Evolutionary conservation across 2,113 vertebrate species (phyloP), one percentile per base, ranked within the genome.

Genomic region (Apodemus sylvaticus): DNA sequence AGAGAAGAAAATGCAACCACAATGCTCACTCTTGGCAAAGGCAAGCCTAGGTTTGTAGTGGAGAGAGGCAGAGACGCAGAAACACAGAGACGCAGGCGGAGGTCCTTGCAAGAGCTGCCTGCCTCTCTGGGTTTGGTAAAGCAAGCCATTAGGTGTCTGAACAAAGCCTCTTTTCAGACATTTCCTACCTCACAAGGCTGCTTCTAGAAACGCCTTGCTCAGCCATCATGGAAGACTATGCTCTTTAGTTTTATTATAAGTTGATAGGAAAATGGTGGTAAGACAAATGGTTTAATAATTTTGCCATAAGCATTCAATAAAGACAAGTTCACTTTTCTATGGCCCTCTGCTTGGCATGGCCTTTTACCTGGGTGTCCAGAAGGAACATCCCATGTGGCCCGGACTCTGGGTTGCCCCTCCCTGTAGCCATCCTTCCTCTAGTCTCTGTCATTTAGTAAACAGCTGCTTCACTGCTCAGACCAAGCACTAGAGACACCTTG

Each of bases 271-370:
- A 93, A 85, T 68, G 85, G 36, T 92, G 39, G 31, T 34, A 85
- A 92, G 94, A 71, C 34, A 88, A 64, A 70, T 24, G 77, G 94
- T 71, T 96, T 58, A 71, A 71, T 76, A 81, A 36, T 92, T 90
- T 77, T 42, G 14, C 58, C 60, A 71, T 71, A 94, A 97, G 53
- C 74, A 64, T 64, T 55, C 62, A 34, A 81, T 87, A 71, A 34
- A 86, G 60, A 58, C 22, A 45, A 22, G 9, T 53, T 68, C 14
- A 11, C 5, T 68, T 93, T 74, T 45, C 79, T 39, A 42, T 73
- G 51, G 62, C 53, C 12, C 36, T 17, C 45, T 77, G 22, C 58
- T 89, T 7, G 66, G 51, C 9, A 8, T 71, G 29, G 73, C 60
- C 26, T 58, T 90, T 93, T 42, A 34, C 58, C 17, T 62, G 39